Base-by-base conservation (phyloP, 2,797 vertebrate genomes). In the Sebastes steindachneri region DNA sequence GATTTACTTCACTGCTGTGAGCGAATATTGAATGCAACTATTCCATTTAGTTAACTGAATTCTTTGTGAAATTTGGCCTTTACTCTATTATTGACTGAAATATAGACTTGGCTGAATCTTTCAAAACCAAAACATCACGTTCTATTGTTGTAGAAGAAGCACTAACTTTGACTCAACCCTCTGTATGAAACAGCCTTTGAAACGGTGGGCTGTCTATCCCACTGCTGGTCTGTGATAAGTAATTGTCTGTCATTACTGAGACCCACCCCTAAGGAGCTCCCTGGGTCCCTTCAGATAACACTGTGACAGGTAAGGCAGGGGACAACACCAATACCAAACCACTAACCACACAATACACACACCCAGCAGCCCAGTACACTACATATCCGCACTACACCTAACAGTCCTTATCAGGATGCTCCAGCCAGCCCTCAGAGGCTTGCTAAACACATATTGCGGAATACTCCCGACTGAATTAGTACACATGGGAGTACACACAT, bases 381-480 rank as follows among this genome's bases (percentile, higher is more conserved):
- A 68, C 86, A 88, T 84, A 87, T 87, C 79, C 72, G 74, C 76
- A 57, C 53, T 37, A 60, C 79, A 84, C 70, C 77, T 53, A 75
- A 51, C 54, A 62, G 73, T 64, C 58, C 91, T 93, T 95, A 93
- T 94, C 92, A 87, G 92, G 75, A 88, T 77, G 79, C 87, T 88
- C 82, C 93, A 94, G 93, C 91, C 85, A 86, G 79, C 72, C 89
- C 90, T 84, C 10, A 48, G 74, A 90, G 85, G 86, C 83, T 75
- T 79, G 79, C 85, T 63, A 10, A 89, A 90, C 77, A 85, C 78
- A 83, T 68, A 87, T 88, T 29, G 8, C 45, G 2, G 63, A 86
- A 77, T 77, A 77, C 51, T 85, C 74, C 76, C 57, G 0, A 37
- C 58, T 77, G 74, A 86, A 87, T 88, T 75, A 73, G 71, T 54